Conservation (phyloP, 2,797 vertebrate genomes). For the Epinephelus malabaricus region DNA sequence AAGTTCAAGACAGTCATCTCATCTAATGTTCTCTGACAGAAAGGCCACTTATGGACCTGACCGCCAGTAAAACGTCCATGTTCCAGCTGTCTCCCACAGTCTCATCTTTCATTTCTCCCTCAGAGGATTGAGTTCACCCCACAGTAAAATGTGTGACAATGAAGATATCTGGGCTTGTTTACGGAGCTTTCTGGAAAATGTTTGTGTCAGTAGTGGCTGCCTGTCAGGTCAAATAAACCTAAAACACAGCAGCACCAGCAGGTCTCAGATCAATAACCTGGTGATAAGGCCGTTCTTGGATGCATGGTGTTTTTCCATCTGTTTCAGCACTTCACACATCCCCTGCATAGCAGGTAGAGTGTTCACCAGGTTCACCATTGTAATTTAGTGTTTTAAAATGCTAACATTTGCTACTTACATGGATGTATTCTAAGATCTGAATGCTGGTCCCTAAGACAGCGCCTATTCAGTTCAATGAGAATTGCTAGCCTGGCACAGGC, state of each 20-base stretch:
- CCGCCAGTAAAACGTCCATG: background rate
- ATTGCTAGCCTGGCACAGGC: too few relatives aligned
- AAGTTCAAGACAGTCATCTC: background rate
- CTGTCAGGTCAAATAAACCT: conserved; percentile 12
- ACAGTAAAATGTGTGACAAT: conserved; percentile 9
- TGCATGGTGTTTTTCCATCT: background rate
- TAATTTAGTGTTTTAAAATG: too few relatives aligned
- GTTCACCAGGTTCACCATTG: too few relatives aligned
- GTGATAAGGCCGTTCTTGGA: background rate
- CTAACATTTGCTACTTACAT: too few relatives aligned
- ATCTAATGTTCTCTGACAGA: background rate
- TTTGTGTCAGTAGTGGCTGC: conserved; percentile 1
- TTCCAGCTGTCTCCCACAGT: too few relatives aligned
- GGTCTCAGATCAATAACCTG: conserved; percentile 10
- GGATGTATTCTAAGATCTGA: too few relatives aligned
- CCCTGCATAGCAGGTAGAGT: too few relatives aligned
- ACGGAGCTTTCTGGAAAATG: background rate
- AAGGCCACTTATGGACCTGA: background rate
- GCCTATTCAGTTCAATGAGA: too few relatives aligned
- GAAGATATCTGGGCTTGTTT: conserved; percentile 11
- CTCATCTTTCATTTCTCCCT: background rate
- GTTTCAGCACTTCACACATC: background rate
- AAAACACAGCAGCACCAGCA: conserved; percentile 3
- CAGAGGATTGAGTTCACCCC: background rate
- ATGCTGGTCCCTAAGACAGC: too few relatives aligned